Evolutionary conservation across 2,113 vertebrate genomes (phyloP).

Genomic region (Onychostoma macrolepis): DNA sequence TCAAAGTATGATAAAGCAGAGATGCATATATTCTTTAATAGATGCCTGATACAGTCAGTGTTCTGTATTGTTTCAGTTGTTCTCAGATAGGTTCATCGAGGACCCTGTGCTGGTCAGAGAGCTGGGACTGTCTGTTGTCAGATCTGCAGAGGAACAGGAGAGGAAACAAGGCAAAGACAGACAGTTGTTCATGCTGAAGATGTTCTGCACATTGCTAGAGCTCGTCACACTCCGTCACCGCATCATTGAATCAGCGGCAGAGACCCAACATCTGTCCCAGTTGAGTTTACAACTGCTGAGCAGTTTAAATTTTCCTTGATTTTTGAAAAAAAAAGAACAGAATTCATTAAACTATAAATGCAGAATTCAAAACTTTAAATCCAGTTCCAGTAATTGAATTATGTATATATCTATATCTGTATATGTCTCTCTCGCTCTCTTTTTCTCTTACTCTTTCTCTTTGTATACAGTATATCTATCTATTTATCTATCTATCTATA

Average conservation of each 20-base stretch:
- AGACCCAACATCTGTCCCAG: conserved; percentile 68
- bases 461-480: too few species aligned
- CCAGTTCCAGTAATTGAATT: background rate
- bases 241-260: conserved; percentile 70
- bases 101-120: conserved; percentile 65
- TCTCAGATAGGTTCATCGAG: conserved; percentile 70
- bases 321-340: too few species aligned
- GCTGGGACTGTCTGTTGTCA: conserved; percentile 49
- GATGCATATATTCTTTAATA: background rate
- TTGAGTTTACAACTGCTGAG: conserved; percentile 50
- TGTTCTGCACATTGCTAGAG: conserved; percentile 73
- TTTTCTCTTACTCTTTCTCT: too few species aligned
- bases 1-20: too few species aligned
- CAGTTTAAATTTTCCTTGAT: background rate
- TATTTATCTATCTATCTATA: too few species aligned
- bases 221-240: conserved; percentile 70
- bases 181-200: conserved; percentile 66
- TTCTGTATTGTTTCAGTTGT: conserved; percentile 66
- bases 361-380: too few species aligned
- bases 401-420: too few species aligned
- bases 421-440: too few species aligned
- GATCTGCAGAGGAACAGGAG: conserved; percentile 58
- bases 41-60: background rate
- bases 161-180: conserved; percentile 64
- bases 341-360: too few species aligned